Base-by-base conservation (phyloP, 2,113 vertebrate species). In the Rhinoptilus africanus region DNA sequence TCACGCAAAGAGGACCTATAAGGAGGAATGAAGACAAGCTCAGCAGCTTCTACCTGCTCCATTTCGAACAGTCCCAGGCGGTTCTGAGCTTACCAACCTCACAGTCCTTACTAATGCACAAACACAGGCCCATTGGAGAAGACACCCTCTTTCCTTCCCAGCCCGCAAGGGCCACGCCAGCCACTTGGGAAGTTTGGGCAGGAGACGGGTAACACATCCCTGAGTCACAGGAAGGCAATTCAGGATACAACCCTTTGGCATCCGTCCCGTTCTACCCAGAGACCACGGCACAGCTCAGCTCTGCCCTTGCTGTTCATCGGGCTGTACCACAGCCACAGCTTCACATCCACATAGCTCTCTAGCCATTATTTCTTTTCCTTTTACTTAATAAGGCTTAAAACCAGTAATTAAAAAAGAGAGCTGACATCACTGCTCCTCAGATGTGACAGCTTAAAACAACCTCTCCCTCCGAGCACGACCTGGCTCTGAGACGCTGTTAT, bases 141-240 rank as follows among this genome's bases (percentile, higher is more conserved):
- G 72, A 48, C 26, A 21, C 13, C 7, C 48, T n/a, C 67, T 18
- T 18, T 32, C 59, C 78, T 76, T 37, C 75, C 27, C 62, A 56
- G 43, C 4, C 37, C 48, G 41, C 43, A 54, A 0, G 10, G 19
- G 18, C 30, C 63, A 35, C 53, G 64, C 1, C 27, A 85, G 62
- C 7, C 51, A 8, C 57, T 12, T 3, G 72, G 67, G 30, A 41
- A 53, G 41, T 2, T 41, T 62, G 64, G 74, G 12, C 18, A 19
- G 0, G 2, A 62, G 63, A 35, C 3, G n/a, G 32, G 60, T 63
- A 20, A 30, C 1, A 27, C 50, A 60, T 0, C 6, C 62, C 41
- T 28, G 60, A 68, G 21, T 30, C 77, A 72, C 37, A 63, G 21
- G 54, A 39, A 17, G 32, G 47, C 59, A 62, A 7, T 2, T 32